A percentile compares a stretch with the other conserved stretches of the same genome.
phyloP scores from a whole-genome alignment of 2,113 vertebrate species.

The Platanista minor region DNA sequence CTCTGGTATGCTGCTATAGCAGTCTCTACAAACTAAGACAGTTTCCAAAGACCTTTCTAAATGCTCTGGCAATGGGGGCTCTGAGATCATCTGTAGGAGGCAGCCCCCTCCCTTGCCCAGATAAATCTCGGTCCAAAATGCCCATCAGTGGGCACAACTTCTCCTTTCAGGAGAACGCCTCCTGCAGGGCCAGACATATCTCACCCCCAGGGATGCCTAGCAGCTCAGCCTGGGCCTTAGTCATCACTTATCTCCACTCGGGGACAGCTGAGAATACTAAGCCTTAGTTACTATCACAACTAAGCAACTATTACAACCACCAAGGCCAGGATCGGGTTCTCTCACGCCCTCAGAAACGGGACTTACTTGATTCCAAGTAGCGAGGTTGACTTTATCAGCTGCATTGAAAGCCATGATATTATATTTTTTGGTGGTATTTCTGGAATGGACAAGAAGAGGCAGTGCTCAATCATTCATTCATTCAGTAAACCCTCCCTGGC shows the following conservation, averaged over 20 bases:
- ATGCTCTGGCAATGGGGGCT: not conserved
- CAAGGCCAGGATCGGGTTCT: not conserved
- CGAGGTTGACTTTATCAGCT: constrained; percentile 91
- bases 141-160: not conserved
- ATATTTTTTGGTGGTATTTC: constrained; percentile 91
- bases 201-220: not conserved
- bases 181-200: not conserved
- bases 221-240: not conserved
- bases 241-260: not conserved
- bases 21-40: not conserved
- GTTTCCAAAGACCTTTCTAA: not conserved
- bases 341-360: accelerated
- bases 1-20: not conserved
- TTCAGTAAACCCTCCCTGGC: not conserved
- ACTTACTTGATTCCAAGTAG: constrained; percentile 90
- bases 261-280: not conserved
- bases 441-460: constrained; percentile 44
- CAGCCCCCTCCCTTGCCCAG: not conserved
- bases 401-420: constrained; percentile 94
- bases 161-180: not conserved
- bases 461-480: not conserved
- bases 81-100: not conserved
- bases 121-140: not conserved
- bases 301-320: not conserved
- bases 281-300: not conserved